phyloP scores from a whole-genome alignment of 2,888 invertebrate genomes.

The Ornithoptera priamus region DNA sequence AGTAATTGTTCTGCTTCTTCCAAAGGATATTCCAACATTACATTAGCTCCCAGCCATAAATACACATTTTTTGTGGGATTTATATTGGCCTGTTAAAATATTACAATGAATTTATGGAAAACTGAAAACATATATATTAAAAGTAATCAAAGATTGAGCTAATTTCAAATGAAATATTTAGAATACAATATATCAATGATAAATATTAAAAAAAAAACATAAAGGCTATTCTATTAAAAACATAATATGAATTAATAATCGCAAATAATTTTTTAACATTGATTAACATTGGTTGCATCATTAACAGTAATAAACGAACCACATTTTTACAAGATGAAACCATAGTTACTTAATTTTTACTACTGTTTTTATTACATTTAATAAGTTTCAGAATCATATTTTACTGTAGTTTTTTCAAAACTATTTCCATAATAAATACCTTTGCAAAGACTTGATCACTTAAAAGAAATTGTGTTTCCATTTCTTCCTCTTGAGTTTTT shows the following conservation, averaged over 20 bases:
- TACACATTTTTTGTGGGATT: slow-evolving; percentile 94
- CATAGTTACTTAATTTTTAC: too few species aligned
- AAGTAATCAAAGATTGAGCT: background rate
- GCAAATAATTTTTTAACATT: too few species aligned
- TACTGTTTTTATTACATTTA: too few species aligned
- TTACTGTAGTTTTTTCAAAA: background rate
- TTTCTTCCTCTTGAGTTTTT: slow-evolving; percentile 87
- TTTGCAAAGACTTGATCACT: slow-evolving; percentile 94
- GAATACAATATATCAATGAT: background rate
- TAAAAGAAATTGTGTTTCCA: slow-evolving; percentile 93
- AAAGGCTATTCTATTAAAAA: too few species aligned
- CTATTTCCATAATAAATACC: slow-evolving; percentile 44
- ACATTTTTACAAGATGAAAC: too few species aligned
- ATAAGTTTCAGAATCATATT: background rate
- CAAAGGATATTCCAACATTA: slow-evolving; percentile 97
- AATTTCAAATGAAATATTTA: background rate
- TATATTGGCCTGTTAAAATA: slow-evolving; percentile 86
- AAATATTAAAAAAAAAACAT: too few species aligned
- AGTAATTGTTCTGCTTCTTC: slow-evolving; percentile 93
- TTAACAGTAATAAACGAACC: too few species aligned
- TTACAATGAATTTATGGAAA: background rate
- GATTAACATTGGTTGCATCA: too few species aligned
- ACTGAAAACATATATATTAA: background rate
- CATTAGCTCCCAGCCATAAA: slow-evolving; percentile 93
- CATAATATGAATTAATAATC: too few species aligned